Evolutionary conservation across 2,888 invertebrate species (phyloP).

Genomic region (Coremacera marginata): DNA sequence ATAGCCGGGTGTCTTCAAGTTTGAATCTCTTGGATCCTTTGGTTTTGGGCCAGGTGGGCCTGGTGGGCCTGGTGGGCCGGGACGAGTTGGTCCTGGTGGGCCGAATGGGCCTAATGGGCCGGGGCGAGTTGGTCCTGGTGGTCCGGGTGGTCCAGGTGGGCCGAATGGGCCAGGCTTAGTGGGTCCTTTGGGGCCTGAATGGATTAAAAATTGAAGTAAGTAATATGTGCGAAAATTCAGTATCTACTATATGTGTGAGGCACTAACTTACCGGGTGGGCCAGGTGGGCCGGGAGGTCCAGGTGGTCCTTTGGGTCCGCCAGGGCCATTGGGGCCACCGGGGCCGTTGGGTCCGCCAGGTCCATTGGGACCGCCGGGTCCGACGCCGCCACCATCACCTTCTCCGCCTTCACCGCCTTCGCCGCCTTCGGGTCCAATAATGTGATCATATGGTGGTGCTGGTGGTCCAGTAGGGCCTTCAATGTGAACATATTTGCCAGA

Average conservation of each 20-base stretch:
- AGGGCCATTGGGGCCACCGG: conserved; percentile 56
- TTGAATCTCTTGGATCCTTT: conserved; percentile 60
- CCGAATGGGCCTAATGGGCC: conserved; percentile 51
- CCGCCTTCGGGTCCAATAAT: conserved; percentile 65
- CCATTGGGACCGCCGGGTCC: conserved; percentile 64
- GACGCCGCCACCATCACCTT: conserved; percentile 47
- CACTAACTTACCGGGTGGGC: conserved; percentile 56
- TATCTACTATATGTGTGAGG: no score
- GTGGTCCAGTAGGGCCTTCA: conserved; percentile 68
- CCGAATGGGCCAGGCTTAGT: conserved; percentile 55
- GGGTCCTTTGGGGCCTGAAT: conserved; percentile 60
- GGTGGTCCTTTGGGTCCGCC: conserved; percentile 56
- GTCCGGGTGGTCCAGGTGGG: conserved; percentile 45
- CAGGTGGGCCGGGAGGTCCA: conserved; percentile 65
- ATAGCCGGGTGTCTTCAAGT: conserved; percentile 62
- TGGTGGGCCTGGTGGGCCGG: conserved; percentile 34
- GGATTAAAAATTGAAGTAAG: not conserved
- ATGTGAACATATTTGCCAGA: conserved; percentile 66
- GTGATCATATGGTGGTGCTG: conserved; percentile 63
- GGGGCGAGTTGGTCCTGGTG: conserved; percentile 54
- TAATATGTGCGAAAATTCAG: not conserved
- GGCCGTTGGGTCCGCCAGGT: conserved; percentile 58
- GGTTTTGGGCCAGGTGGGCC: conserved; percentile 43
- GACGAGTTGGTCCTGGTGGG: conserved; percentile 50
- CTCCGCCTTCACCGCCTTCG: conserved; percentile 58